Percentiles rank a stretch among this genome's conserved stretches.
Evolutionary conservation across 1,140 invertebrate genomes (phyloP).

Genomic region (Phortica variegata): DNA sequence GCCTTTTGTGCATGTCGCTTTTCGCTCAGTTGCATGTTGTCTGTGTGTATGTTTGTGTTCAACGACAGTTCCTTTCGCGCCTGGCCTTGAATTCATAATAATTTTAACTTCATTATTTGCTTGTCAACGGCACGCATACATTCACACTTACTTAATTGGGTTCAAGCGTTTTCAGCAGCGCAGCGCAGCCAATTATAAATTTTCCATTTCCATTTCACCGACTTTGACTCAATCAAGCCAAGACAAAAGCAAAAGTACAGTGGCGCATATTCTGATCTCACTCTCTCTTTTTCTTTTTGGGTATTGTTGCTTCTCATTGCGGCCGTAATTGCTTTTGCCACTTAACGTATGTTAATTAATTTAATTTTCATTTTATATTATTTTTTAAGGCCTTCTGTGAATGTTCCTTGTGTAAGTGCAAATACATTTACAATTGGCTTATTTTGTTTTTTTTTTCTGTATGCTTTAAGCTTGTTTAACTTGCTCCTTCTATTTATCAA

Average conservation of each 20-base stretch:
- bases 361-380: conserved; percentile 24
- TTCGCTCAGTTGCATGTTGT: neutral
- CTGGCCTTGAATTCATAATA: conserved; percentile 51
- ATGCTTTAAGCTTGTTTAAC: no score
- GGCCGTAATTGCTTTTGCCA: conserved; percentile 49
- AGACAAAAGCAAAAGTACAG: neutral
- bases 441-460: no score
- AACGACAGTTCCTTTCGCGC: conserved; percentile 12
- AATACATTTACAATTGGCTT: no score
- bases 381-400: neutral
- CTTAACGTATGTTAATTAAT: conserved; percentile 54
- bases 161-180: conserved; percentile 52
- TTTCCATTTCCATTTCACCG: conserved; percentile 29
- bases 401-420: conserved; percentile 8
- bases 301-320: neutral
- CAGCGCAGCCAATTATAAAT: conserved; percentile 47
- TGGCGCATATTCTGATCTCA: neutral
- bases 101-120: conserved; percentile 30
- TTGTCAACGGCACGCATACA: conserved; percentile 48
- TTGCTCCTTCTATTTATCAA: no score
- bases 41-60: neutral
- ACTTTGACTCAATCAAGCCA: neutral
- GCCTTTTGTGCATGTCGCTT: no score
- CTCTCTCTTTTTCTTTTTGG: neutral
- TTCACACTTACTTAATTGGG: conserved; percentile 48